Percentiles rank a stretch among this genome's conserved stretches.
phyloP scores from a whole-genome alignment of 2,113 vertebrate genomes.

The Deroptyus accipitrinus region DNA sequence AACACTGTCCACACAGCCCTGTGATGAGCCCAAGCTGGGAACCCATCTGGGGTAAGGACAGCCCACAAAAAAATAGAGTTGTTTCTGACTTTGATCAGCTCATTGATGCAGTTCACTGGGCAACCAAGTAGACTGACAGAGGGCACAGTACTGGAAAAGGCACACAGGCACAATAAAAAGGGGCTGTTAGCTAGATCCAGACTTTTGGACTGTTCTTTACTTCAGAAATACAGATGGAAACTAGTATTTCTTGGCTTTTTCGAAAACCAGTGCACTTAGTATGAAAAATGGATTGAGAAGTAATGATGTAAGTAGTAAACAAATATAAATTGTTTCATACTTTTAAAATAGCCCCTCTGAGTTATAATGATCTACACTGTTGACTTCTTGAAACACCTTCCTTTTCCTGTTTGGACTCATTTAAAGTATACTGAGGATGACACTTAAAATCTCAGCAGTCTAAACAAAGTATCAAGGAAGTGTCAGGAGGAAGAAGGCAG shows the following conservation, averaged over 20 bases:
- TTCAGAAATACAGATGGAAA: not conserved
- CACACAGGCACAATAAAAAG: accelerated
- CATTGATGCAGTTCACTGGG: not conserved
- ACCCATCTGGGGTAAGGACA: accelerated
- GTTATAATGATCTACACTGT: not conserved
- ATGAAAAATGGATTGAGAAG: not conserved
- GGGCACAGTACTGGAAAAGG: not conserved
- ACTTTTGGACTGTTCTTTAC: not conserved
- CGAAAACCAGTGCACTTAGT: not conserved
- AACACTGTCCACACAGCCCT: not conserved
- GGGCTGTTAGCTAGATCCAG: not conserved
- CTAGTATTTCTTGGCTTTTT: not conserved
- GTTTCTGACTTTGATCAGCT: not conserved
- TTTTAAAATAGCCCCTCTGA: conserved; percentile 1
- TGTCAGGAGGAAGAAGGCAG: conserved; percentile 54
- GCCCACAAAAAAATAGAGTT: not conserved
- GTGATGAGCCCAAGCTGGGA: not conserved
- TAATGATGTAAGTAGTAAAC: not conserved
- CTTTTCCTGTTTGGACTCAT: conserved; percentile 44
- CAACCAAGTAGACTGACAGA: not conserved
- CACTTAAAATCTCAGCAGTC: conserved; percentile 48
- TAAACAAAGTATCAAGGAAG: conserved; percentile 73
- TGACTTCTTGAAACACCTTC: conserved; percentile 52
- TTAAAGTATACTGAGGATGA: conserved; percentile 43
- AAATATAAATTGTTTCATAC: conserved; percentile 4